Percentiles rank a stretch among this genome's conserved stretches.
phyloP scores from a whole-genome alignment of 64 coral and sea anemone species.

The Stichodactyla mertensii region DNA sequence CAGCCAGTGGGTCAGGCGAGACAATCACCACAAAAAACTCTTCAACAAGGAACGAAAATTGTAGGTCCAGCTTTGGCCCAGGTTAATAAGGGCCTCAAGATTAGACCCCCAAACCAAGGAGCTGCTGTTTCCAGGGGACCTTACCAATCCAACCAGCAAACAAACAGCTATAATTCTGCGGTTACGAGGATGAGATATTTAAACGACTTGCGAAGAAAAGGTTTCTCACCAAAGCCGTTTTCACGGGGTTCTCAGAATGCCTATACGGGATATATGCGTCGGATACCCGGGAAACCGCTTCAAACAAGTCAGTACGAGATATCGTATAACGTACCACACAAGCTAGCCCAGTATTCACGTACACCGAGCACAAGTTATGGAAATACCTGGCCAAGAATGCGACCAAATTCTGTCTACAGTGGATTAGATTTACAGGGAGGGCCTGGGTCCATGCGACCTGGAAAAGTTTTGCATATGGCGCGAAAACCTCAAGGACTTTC shows the following conservation, averaged over 20 bases:
- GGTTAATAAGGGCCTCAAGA: neutral
- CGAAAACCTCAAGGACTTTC: neutral
- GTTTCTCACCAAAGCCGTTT: neutral
- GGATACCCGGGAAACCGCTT: neutral
- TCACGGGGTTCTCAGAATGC: neutral
- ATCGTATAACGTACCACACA: neutral
- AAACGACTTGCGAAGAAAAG: neutral
- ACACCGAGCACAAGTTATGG: neutral
- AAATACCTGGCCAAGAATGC: neutral
- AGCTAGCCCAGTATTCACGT: neutral
- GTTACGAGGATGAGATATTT: conserved; percentile 2
- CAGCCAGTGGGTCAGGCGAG: neutral
- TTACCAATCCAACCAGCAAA: neutral
- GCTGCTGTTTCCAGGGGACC: neutral
- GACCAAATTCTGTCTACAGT: neutral
- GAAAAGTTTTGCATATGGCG: neutral
- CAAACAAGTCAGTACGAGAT: neutral
- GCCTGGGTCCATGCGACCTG: conserved; percentile 16
- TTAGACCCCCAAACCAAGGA: neutral
- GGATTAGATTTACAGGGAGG: neutral
- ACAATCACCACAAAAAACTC: neutral
- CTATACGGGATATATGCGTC: neutral
- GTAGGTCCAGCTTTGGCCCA: neutral
- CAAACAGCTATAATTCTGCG: neutral
- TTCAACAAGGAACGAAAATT: neutral